These are phyloP conservation scores for Drosophila truncata DNA, from an alignment of 1,140 invertebrate genomes.

Conservation along the genomic window DNA sequence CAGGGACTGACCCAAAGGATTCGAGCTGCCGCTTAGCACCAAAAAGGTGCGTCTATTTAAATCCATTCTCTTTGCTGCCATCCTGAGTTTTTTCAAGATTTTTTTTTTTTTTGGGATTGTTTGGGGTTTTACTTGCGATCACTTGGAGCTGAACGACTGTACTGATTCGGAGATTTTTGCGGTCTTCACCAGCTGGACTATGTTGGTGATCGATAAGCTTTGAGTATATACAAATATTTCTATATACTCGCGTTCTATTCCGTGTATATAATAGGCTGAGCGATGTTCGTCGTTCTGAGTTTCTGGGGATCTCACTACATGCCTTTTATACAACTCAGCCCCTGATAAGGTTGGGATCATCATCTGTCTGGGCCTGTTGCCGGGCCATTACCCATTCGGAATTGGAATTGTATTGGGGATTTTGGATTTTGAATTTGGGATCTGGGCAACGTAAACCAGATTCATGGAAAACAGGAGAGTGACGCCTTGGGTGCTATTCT, in stretches of 20 bases:
- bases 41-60: constrained; percentile 71
- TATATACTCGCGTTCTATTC: constrained; percentile 19
- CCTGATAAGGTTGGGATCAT: constrained; percentile 38
- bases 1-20: constrained; percentile 88
- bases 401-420: no score
- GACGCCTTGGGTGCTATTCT: background rate
- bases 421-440: background rate
- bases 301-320: constrained; percentile 6
- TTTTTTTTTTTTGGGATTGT: background rate
- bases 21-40: constrained; percentile 71
- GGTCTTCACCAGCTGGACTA: constrained; percentile 45
- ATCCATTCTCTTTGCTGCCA: constrained; percentile 79
- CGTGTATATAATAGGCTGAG: constrained; percentile 6
- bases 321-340: constrained; percentile 36
- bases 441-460: constrained; percentile 6
- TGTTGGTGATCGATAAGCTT: constrained; percentile 35
- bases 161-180: constrained; percentile 39
- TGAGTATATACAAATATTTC: background rate
- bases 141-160: constrained; percentile 60
- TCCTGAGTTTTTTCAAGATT: constrained; percentile 14
- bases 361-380: constrained; percentile 37
- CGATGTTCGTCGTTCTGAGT: constrained; percentile 18
- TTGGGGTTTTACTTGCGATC: constrained; percentile 36
- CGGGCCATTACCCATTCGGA: constrained; percentile 31
- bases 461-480: background rate